phyloP scores from a whole-genome alignment of 64 coral and sea anemone genomes.

The Montipora sp. region DNA sequence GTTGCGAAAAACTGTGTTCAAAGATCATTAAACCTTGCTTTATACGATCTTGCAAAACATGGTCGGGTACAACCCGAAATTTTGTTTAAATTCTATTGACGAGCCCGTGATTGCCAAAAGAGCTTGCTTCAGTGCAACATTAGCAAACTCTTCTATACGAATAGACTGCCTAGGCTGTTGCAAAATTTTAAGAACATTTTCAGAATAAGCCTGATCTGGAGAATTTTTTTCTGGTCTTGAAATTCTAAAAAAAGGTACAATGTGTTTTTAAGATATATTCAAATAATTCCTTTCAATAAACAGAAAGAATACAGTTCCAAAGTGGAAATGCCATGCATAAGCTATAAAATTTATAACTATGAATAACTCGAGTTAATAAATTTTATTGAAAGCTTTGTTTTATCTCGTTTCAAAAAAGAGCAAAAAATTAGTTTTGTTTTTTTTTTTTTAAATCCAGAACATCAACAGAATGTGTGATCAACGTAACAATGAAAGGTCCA shows the following conservation, averaged over 20 bases:
- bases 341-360: neutral
- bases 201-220: too few relatives aligned
- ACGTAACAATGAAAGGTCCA: conserved; percentile 18
- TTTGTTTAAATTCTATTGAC: too few relatives aligned
- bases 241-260: too few relatives aligned
- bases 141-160: too few relatives aligned
- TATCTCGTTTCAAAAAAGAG: conserved; percentile 13
- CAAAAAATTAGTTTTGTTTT: neutral
- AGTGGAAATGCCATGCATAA: neutral
- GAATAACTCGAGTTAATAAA: neutral
- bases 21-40: neutral
- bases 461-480: neutral
- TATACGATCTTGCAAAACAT: neutral
- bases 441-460: neutral
- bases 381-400: conserved; percentile 1
- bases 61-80: neutral
- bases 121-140: too few relatives aligned
- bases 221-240: too few relatives aligned
- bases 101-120: too few relatives aligned
- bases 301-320: neutral
- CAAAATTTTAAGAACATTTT: too few relatives aligned
- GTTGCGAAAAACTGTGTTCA: neutral
- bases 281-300: neutral
- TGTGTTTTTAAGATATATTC: too few relatives aligned
- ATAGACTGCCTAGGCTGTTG: too few relatives aligned